These are phyloP conservation scores for Hyla sarda DNA, from an alignment of 2,113 vertebrate species.

Conservation along the genomic window DNA sequence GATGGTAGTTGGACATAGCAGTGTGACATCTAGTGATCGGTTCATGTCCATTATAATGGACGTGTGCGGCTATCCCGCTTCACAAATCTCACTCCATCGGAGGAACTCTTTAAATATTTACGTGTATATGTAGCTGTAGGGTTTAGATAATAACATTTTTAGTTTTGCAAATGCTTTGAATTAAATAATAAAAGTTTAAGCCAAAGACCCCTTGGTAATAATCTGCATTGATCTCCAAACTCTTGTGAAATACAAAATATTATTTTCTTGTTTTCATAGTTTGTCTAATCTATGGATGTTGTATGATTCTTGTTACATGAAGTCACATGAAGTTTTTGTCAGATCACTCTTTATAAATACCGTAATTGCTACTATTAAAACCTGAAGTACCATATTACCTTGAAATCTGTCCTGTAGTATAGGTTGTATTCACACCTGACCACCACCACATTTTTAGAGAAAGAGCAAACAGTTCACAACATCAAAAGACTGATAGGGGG, in stretches of 20 bases:
- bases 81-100: background rate
- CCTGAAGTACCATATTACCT: too few species aligned
- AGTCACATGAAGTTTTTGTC: background rate
- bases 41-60: too few species aligned
- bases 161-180: background rate
- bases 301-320: background rate
- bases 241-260: background rate
- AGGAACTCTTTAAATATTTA: background rate
- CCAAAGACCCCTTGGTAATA: background rate
- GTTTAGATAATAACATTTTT: background rate
- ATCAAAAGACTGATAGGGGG: too few species aligned
- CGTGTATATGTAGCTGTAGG: background rate
- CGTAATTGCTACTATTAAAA: too few species aligned
- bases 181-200: background rate
- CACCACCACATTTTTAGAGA: too few species aligned
- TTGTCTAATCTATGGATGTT: background rate
- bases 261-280: background rate
- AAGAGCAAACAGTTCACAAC: too few species aligned
- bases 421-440: too few species aligned
- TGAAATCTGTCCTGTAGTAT: too few species aligned
- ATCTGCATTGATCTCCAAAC: conserved; percentile 12
- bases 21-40: too few species aligned
- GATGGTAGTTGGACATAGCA: too few species aligned
- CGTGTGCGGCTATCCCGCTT: background rate
- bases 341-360: background rate